These are phyloP conservation scores for Lophius americanus DNA, from an alignment of 2,797 vertebrate genomes.

Conservation along the genomic window DNA sequence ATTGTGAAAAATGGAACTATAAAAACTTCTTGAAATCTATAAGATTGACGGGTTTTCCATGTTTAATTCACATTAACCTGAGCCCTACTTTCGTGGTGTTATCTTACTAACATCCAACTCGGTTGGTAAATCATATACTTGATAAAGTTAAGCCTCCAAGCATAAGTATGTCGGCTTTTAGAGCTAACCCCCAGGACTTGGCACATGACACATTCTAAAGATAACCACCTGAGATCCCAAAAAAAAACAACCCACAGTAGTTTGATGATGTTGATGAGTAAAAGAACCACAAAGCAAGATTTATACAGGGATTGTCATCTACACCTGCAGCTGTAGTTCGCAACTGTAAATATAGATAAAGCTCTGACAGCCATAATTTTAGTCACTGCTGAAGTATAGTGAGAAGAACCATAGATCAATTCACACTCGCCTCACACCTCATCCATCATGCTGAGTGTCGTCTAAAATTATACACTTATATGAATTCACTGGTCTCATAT, in stretches of 20 bases:
- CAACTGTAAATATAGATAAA: slow-evolving; percentile 54
- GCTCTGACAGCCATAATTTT: slow-evolving; percentile 52
- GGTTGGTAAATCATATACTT: neutral
- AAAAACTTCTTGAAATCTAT: no score
- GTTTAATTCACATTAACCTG: neutral
- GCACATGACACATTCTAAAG: no score
- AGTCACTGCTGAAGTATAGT: slow-evolving; percentile 40
- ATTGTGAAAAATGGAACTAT: no score
- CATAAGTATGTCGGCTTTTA: neutral
- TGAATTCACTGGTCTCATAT: slow-evolving; percentile 36
- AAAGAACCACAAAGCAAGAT: slow-evolving; percentile 7
- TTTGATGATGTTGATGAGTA: slow-evolving; percentile 10
- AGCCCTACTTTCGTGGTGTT: neutral
- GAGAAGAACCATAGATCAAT: slow-evolving; percentile 54
- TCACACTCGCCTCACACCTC: slow-evolving; percentile 62
- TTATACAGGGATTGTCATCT: slow-evolving; percentile 24
- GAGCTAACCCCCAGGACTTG: no score
- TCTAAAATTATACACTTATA: slow-evolving; percentile 43
- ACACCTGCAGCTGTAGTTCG: slow-evolving; percentile 42
- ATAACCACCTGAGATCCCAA: no score
- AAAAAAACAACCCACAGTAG: neutral
- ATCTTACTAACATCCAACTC: neutral
- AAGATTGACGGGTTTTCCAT: no score
- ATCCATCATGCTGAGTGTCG: slow-evolving; percentile 36
- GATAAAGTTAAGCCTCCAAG: neutral